Percentiles rank a stretch among this genome's conserved stretches.
These are phyloP conservation scores for Anas flavirostris DNA, from an alignment of 2,797 vertebrate species.

Conservation along the genomic window DNA sequence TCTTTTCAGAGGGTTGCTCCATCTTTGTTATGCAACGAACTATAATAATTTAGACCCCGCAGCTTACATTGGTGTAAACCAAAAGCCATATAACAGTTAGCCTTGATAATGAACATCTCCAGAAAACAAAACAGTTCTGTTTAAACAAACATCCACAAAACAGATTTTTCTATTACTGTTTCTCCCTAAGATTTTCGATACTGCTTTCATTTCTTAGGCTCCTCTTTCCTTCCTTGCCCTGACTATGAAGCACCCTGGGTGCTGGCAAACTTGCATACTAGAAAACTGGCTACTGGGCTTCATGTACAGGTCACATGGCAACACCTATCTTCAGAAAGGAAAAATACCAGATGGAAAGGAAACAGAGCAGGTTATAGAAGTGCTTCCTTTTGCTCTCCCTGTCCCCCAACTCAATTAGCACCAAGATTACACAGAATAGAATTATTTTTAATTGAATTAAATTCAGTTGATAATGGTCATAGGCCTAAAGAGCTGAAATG, in stretches of 20 bases:
- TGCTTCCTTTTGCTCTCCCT: neutral
- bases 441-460: neutral
- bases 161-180: neutral
- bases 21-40: neutral
- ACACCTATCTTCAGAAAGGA: neutral
- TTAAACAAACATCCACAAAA: neutral
- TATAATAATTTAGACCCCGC: neutral
- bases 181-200: neutral
- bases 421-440: neutral
- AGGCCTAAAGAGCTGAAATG: neutral
- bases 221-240: neutral
- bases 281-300: neutral
- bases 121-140: neutral
- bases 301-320: neutral
- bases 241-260: neutral
- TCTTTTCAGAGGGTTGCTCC: neutral
- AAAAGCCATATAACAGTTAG: neutral
- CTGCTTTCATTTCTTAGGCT: neutral
- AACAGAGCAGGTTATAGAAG: neutral
- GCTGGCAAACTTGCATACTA: neutral
- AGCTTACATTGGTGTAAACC: neutral
- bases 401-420: neutral
- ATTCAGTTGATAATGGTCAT: neutral
- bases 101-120: neutral
- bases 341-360: neutral